Conservation (phyloP, 2,888 invertebrate genomes). For the Lasioglossum zephyrum region DNA sequence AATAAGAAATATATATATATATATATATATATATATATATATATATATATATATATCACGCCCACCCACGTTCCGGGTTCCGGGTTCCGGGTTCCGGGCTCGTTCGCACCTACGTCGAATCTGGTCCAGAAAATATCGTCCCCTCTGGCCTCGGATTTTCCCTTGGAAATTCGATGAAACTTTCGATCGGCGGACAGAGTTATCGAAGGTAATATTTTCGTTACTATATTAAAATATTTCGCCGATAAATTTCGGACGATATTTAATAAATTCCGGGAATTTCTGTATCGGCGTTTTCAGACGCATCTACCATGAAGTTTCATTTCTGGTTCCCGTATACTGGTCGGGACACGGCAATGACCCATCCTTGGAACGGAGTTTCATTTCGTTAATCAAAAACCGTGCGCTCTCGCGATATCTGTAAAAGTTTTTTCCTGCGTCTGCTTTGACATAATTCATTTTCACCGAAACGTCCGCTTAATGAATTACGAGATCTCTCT, state of each 20-base stretch:
- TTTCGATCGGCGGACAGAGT: background rate
- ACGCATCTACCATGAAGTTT: slow-evolving; percentile 8
- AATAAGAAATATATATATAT: too few species aligned
- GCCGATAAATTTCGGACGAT: background rate
- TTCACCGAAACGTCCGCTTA: background rate
- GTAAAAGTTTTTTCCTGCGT: background rate
- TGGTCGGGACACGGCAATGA: background rate
- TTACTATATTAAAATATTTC: background rate
- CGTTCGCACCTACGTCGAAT: background rate
- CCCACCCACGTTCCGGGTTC: background rate
- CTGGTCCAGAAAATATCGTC: background rate
- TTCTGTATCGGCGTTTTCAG: background rate
- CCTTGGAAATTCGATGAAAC: background rate
- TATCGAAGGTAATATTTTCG: background rate
- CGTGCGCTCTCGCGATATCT: background rate
- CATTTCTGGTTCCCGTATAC: slow-evolving; percentile 11
- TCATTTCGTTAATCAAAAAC: slow-evolving; percentile 28
- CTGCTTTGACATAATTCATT: background rate
- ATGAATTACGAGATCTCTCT: slow-evolving; percentile 14
- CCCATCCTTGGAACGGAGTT: background rate
- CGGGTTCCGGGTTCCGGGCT: background rate
- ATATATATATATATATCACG: too few species aligned
- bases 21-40: too few species aligned
- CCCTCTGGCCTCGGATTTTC: background rate
- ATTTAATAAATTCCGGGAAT: slow-evolving; percentile 17